Evolutionary conservation across 2,113 vertebrate species (phyloP).

Genomic region (Motacilla tschutschensis): DNA sequence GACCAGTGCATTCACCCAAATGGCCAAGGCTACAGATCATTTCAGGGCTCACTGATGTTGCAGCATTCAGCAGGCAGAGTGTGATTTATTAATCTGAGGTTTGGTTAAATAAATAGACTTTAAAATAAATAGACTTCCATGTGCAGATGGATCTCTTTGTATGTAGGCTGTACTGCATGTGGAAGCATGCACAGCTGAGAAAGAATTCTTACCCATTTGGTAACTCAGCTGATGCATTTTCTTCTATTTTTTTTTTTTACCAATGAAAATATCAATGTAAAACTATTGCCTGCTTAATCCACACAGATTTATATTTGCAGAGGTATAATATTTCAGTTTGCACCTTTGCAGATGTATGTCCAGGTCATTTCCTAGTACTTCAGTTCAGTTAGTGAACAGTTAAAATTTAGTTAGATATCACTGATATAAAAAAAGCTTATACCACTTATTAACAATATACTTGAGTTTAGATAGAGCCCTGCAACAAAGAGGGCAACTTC

Average conservation of each 20-base stretch:
- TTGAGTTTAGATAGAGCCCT: background rate
- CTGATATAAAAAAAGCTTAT: background rate
- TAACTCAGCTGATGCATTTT: background rate
- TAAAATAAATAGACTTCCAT: background rate
- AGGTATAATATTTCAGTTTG: background rate
- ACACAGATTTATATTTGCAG: background rate
- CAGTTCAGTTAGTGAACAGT: background rate
- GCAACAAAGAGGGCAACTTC: slow-evolving; percentile 17
- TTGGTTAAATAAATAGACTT: slow-evolving; percentile 27
- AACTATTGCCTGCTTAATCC: background rate
- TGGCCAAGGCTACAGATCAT: background rate
- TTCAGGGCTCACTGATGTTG: background rate
- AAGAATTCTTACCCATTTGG: background rate
- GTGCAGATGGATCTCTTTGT: background rate
- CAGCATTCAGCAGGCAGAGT: background rate
- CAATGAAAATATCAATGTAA: background rate
- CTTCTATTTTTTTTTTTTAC: background rate
- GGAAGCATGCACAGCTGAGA: background rate
- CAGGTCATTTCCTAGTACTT: background rate
- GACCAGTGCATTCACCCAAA: background rate
- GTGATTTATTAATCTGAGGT: slow-evolving; percentile 6
- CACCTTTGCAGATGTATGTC: background rate
- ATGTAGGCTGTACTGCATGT: background rate
- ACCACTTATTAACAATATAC: background rate
- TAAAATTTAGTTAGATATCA: background rate